Evolutionary conservation across 2,113 vertebrate genomes (phyloP).

Genomic region (Pelecanoides urinatrix): DNA sequence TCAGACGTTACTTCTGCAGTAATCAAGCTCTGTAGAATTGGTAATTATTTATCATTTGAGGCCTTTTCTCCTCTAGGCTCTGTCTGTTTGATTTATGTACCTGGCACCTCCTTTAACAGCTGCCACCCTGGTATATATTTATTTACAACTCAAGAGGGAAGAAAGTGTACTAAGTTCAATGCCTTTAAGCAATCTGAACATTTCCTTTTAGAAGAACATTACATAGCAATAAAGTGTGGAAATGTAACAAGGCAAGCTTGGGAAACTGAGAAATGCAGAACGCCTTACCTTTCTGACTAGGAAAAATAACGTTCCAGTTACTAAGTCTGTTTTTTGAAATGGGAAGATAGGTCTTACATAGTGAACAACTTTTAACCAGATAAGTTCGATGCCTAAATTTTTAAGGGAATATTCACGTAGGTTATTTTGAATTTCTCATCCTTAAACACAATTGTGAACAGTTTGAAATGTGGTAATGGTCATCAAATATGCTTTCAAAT

Average conservation of each 20-base stretch:
- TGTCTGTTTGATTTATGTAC: conserved; percentile 56
- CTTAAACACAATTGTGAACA: not conserved
- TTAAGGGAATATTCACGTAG: not conserved
- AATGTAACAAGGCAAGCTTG: not conserved
- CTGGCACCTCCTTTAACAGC: conserved; percentile 44
- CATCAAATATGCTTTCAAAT: not conserved
- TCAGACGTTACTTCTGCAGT: conserved; percentile 13
- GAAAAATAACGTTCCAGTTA: not conserved
- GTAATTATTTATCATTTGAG: conserved; percentile 61
- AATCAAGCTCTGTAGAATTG: conserved; percentile 24
- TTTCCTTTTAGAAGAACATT: not conserved
- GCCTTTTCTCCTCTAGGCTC: conserved; percentile 13
- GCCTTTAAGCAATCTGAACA: conserved; percentile 2
- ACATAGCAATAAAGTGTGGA: not conserved
- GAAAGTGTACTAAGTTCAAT: conserved; percentile 6
- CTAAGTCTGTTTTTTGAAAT: not conserved
- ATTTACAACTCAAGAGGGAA: conserved; percentile 19
- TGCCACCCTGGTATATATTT: conserved; percentile 24
- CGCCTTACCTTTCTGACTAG: not conserved
- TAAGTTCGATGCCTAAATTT: not conserved
- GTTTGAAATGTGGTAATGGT: not conserved
- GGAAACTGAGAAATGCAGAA: not conserved
- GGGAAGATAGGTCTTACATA: not conserved
- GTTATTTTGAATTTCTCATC: not conserved
- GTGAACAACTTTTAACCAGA: not conserved